Base-by-base conservation (phyloP, 2,888 invertebrate species). In the Acanthoscelides obtectus region DNA sequence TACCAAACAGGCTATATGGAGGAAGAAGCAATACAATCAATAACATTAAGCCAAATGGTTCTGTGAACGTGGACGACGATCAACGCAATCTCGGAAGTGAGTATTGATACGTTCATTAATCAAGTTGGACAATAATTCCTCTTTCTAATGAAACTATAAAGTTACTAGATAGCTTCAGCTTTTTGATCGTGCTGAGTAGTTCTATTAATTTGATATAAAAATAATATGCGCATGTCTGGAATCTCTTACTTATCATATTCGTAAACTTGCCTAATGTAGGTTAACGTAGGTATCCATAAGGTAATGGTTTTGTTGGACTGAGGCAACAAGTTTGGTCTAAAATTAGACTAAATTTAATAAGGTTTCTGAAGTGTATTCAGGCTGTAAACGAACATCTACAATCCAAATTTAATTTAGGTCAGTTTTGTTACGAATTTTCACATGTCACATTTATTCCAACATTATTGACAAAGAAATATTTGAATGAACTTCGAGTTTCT, bases 41-140 rank as follows among this genome's bases (percentile, higher is more conserved):
- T 70, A 81, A 79, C 74, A 79, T 80, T 71, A 83, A 81, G 77
- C 72, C 80, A n/a, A 81, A 82, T 73, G 81, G 82, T 71, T 76
- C 80, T 21, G 76, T 80, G 63, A 78, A 79, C 72, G 74, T 77
- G 22, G 81, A 82, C 63, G 86, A 85, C 12, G 84, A 85, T 73
- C 84, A 83, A 75, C 80, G 85, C 75, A 82, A 81, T 72, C 81
- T 83, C 64, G 85, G 84, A 79, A 84, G 86, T 86, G 80, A 83
- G 85, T 84, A 25, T 63, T 66, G 8, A 25, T n/a, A n/a, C n/a
- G n/a, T 25, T 25, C 25, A 25, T 17, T 45, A 12, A 45, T 8
- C 25, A 45, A 45, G 6, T 45, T 45, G 45, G 45, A 45, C 17
- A 12, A 25, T 25, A 25, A 25, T 25, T 5, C 3, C 25, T 25